Evolutionary conservation across 2,113 vertebrate genomes (phyloP), one percentile per base, ranked within the genome.

Genomic region (Laticauda laticaudata): DNA sequence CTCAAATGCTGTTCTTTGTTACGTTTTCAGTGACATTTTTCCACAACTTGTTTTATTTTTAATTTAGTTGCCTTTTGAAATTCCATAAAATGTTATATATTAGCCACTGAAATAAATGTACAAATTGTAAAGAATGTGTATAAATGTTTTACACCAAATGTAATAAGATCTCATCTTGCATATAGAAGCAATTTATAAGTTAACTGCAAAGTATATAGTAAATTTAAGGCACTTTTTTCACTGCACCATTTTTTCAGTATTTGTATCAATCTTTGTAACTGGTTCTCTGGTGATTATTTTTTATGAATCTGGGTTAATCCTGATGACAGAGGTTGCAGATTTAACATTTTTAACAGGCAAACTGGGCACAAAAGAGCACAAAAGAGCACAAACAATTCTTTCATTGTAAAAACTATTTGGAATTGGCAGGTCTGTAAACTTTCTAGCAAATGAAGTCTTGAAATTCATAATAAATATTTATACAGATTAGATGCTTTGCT

Each of bases 51-150:
- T 96, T 94, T 95, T 94, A 95, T 96, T 92, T 95, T 95, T 92
- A 94, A 96, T 96, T 96, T 43, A 81, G 34, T 96, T 94, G 2
- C 97, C 97, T 97, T 97, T 94, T 96, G 95, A 96, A 97, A 97
- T 97, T 97, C 97, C 95, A 91, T 95, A 97, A 93, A 95, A 93
- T 97, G 96, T 97, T 97, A 96, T 97, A 97, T 94, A 61, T 61
- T 61, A 98, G 96, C 96, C 97, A 95, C 97, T 98, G 97, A 97
- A 96, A 98, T 98, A 95, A 96, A 97, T 98, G 98, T 98, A 98
- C 97, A 98, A 97, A 98, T 97, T 98, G 98, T 98, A 98, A 98
- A 98, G 97, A 98, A 96, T 97, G 95, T 98, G 97, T 98, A 98
- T 97, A 98, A 98, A 98, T 97, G 96, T 98, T 98, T 98, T 98